phyloP scores from a whole-genome alignment of 2,888 invertebrate genomes.

The Lepas anatifera region DNA sequence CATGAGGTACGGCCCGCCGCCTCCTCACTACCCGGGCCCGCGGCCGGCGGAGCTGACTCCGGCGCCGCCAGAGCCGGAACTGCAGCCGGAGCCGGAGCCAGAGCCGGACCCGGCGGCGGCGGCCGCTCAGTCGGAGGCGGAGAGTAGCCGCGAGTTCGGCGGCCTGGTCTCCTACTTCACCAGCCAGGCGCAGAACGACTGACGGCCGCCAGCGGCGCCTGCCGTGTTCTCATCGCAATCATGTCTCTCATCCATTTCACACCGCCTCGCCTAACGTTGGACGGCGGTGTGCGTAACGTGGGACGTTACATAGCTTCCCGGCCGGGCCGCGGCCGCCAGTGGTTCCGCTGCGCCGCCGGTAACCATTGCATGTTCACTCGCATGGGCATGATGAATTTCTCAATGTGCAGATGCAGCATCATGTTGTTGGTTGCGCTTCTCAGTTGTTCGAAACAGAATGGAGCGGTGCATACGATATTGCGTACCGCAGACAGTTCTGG shows the following conservation, averaged over 20 bases:
- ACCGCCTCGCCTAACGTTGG: background rate
- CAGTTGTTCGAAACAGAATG: too few relatives aligned
- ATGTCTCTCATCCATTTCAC: background rate
- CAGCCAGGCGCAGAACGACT: conserved; percentile 11
- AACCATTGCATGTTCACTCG: background rate
- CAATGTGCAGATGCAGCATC: too few relatives aligned
- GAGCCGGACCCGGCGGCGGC: background rate
- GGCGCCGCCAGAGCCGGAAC: background rate
- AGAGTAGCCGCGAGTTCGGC: conserved; percentile 2
- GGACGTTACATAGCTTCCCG: background rate
- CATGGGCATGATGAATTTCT: background rate
- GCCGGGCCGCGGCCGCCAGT: too few relatives aligned
- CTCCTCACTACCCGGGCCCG: background rate
- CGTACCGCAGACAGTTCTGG: too few relatives aligned
- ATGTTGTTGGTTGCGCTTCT: too few relatives aligned
- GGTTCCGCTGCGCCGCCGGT: background rate
- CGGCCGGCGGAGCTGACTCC: background rate
- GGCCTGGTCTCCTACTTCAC: conserved; percentile 1
- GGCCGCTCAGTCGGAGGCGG: background rate
- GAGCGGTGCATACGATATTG: too few relatives aligned
- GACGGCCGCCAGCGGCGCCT: background rate
- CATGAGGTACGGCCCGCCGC: background rate
- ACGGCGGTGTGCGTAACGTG: background rate
- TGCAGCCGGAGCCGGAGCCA: too few relatives aligned
- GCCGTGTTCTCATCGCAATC: background rate